Percentiles rank a stretch among this genome's conserved stretches.
Evolutionary conservation across 2,797 vertebrate genomes (phyloP).

Genomic region (Limosa lapponica): DNA sequence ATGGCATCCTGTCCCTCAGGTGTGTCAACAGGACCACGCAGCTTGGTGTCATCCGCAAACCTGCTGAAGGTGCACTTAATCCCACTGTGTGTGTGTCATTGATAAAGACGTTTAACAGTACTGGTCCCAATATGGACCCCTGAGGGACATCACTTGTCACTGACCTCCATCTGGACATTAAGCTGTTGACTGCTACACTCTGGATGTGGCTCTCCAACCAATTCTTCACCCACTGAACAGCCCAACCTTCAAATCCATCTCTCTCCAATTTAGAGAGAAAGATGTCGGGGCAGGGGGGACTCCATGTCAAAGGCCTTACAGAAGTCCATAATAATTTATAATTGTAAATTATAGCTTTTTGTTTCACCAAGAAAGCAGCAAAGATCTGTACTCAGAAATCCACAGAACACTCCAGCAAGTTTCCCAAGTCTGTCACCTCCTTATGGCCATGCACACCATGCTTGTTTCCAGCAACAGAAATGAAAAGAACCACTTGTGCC

Average conservation of each 20-base stretch:
- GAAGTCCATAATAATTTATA: background rate
- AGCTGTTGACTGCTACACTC: background rate
- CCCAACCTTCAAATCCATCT: background rate
- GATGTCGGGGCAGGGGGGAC: too few relatives aligned
- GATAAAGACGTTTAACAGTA: background rate
- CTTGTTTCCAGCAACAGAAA: background rate
- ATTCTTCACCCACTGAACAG: background rate
- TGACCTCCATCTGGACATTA: background rate
- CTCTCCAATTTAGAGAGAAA: background rate
- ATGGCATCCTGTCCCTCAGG: background rate
- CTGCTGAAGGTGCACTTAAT: background rate
- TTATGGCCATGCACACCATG: accelerated
- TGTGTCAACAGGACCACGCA: background rate
- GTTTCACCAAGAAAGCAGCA: background rate
- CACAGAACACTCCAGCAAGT: background rate
- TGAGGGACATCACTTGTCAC: background rate
- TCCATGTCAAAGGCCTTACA: background rate
- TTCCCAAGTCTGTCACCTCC: background rate
- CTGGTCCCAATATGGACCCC: background rate
- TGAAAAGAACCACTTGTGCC: background rate
- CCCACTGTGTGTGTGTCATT: background rate
- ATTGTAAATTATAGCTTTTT: background rate
- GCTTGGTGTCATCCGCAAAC: background rate
- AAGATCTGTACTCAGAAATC: background rate
- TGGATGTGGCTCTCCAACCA: background rate